Evolutionary conservation across 2,797 vertebrate genomes (phyloP).

Genomic region (Muscicapa striata): DNA sequence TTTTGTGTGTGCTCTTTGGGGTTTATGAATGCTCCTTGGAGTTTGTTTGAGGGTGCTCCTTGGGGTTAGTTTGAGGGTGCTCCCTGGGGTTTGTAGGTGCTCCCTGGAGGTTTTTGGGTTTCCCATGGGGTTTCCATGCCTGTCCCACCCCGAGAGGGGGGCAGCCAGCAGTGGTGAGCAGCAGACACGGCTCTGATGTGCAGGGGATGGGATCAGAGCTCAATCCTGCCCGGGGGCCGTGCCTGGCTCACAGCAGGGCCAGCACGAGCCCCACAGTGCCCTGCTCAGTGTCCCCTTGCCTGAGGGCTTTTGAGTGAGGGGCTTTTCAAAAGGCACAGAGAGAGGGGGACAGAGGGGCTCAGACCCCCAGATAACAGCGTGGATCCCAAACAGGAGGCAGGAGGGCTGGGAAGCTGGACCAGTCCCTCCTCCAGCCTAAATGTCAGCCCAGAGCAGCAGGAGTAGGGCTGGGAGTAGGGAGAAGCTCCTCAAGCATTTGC

Average conservation of each 20-base stretch:
- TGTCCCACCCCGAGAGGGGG: not conserved
- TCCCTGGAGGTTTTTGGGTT: not conserved
- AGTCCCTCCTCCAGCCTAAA: not conserved
- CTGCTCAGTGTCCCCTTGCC: not conserved
- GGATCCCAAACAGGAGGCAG: not conserved
- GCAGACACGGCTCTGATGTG: not conserved
- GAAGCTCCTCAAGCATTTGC: not conserved
- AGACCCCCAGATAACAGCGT: accelerated
- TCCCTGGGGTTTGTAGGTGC: too few relatives aligned
- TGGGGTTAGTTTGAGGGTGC: too few relatives aligned
- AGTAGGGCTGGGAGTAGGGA: not conserved
- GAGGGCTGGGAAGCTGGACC: not conserved
- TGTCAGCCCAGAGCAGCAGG: not conserved
- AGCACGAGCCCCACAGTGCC: not conserved
- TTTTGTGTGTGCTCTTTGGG: too few relatives aligned
- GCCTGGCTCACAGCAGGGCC: not conserved
- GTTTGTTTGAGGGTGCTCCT: too few relatives aligned
- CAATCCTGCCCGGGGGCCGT: not conserved
- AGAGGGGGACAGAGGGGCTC: not conserved
- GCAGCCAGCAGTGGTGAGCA: not conserved
- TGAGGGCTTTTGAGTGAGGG: not conserved
- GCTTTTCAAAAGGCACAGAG: not conserved
- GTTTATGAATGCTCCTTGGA: too few relatives aligned
- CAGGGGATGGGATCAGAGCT: conserved; percentile 29
- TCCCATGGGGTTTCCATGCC: accelerated